Conservation (phyloP, 2,888 invertebrate species). For the Psylliodes chrysocephalus region DNA sequence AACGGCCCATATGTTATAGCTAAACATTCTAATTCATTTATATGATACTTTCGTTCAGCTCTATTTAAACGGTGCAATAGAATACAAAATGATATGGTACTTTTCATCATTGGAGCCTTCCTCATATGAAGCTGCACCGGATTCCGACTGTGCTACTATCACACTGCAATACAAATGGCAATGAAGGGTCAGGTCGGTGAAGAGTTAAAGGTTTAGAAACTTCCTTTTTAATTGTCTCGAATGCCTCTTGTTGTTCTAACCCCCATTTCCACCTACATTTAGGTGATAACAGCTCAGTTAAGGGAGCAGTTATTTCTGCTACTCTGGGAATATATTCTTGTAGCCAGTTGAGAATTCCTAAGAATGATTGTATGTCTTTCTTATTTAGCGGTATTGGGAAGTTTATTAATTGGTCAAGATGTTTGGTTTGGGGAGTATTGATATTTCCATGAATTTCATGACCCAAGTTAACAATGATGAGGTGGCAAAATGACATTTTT, state of each 20-base stretch:
- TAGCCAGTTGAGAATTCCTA: conserved; percentile 10
- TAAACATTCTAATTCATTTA: too few relatives aligned
- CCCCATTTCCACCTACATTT: not conserved
- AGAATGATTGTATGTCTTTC: not conserved
- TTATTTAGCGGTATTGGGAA: not conserved
- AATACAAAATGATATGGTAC: too few relatives aligned
- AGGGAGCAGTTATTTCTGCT: not conserved
- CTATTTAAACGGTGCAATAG: too few relatives aligned
- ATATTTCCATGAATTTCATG: too few relatives aligned
- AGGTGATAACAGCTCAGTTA: not conserved
- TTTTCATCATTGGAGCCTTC: too few relatives aligned
- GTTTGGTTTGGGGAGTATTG: too few relatives aligned
- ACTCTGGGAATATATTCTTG: not conserved
- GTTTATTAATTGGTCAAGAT: too few relatives aligned
- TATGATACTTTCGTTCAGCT: too few relatives aligned
- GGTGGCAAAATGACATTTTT: too few relatives aligned
- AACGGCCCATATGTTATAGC: too few relatives aligned
- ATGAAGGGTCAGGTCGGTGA: not conserved
- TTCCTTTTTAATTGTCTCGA: not conserved
- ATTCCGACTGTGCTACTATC: not conserved
- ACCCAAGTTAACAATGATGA: too few relatives aligned
- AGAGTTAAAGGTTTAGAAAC: not conserved
- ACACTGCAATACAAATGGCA: not conserved
- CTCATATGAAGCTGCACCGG: too few relatives aligned
- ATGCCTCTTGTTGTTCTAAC: not conserved